Evolutionary conservation across 2,888 invertebrate species (phyloP), one percentile per base, ranked within the genome.

Genomic region (Lasius fuliginosus): DNA sequence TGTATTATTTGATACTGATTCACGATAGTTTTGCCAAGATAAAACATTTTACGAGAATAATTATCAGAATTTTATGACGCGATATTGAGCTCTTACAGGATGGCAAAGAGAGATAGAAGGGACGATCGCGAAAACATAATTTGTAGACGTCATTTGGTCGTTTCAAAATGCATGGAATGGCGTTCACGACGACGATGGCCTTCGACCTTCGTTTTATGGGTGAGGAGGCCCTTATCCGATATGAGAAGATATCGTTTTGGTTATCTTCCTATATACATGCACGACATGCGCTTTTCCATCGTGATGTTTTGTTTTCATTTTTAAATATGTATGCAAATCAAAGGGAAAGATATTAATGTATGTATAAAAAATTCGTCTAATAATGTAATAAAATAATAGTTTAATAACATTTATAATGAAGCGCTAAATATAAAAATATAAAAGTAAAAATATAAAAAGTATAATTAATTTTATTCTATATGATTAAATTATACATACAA

Each of bases 161-260:
- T 86, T 91, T 92, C 91, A 92, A 91, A 92, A 92, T 91, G 92
- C 91, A 91, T 92, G 86, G 90, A 89, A 88, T 88, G 89, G 82
- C 89, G 86, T 85, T 85, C 89, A 82, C 67, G 82, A 71, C 36
- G 82, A 58, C 58, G 42, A 30, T 53, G 75, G 69, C 65, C 87
- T 77, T 40, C 15, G 53, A 77, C 33, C 84, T 79, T 83, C 85
- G 77, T 86, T 89, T 87, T 86, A 85, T 79, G 71, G 82, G 58
- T 71, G 30, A 77, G 11, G 23, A 53, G 1, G 11, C 15, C 27
- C n/a, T 56, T 65, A 53, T 68, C 58, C 15, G n/a, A 76, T 49
- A 64, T 36, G 18, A 4, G 6, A 8, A 18, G 23, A 18, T 60
- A 1, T 53, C 15, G 30, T 42, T 53, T 76, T 49, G 3, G 1